Percentiles rank a stretch among this genome's conserved stretches.
These are phyloP conservation scores for Ciconia maguari DNA, from an alignment of 2,113 vertebrate species.

Conservation along the genomic window DNA sequence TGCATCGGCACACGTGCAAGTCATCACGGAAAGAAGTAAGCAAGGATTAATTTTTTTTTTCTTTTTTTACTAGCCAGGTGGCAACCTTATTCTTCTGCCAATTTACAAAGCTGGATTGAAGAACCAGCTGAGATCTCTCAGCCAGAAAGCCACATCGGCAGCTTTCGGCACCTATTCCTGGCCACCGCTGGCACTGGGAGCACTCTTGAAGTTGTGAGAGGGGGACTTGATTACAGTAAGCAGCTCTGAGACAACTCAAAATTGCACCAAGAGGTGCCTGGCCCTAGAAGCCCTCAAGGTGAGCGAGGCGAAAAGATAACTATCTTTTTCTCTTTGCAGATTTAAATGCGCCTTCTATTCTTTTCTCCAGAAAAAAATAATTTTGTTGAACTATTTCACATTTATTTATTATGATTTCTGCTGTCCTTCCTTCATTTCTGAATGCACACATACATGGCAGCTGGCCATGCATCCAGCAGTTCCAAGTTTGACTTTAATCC, in stretches of 20 bases:
- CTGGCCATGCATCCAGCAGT: background rate
- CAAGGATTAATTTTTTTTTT: background rate
- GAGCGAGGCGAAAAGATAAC: background rate
- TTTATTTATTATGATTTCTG: background rate
- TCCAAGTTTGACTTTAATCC: background rate
- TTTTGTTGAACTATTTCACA: background rate
- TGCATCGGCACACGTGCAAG: accelerated
- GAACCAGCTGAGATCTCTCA: conserved; percentile 22
- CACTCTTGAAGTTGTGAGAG: background rate
- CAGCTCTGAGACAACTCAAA: background rate
- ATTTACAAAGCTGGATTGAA: background rate
- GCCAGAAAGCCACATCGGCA: background rate
- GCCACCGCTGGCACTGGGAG: background rate
- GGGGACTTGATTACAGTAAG: background rate
- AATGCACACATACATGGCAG: background rate
- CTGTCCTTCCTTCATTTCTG: background rate
- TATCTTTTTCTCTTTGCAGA: background rate
- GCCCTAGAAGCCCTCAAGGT: background rate
- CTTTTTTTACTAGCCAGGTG: background rate
- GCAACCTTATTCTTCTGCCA: background rate
- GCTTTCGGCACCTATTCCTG: background rate
- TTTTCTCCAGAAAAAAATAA: background rate
- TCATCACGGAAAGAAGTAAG: background rate
- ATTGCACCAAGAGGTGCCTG: background rate
- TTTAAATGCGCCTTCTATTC: background rate